Conservation (phyloP, 2,888 invertebrate genomes). For the Drymonia ruficornis region DNA sequence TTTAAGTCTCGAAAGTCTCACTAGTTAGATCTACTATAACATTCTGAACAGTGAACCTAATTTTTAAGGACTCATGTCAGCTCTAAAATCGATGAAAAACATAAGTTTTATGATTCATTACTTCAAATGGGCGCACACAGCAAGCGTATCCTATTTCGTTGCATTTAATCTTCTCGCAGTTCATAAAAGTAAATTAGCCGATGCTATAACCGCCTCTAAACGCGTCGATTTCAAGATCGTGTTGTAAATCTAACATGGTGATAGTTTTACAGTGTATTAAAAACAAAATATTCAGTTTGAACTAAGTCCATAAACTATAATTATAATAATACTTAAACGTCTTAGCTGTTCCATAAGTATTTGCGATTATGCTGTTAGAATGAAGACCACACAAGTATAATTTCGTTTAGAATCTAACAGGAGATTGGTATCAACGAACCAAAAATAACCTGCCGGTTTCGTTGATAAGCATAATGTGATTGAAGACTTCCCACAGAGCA, state of each 20-base stretch:
- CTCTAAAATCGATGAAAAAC: background rate
- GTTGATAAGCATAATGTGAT: conserved; percentile 17
- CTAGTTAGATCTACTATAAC: no score
- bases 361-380: background rate
- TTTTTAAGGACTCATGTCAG: no score
- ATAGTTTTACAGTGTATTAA: conserved; percentile 17
- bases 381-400: background rate
- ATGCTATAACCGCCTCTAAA: conserved; percentile 27
- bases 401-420: background rate
- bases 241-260: conserved; percentile 6
- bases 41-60: no score
- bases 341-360: background rate
- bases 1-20: no score
- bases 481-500: conserved; percentile 30
- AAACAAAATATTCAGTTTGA: conserved; percentile 18
- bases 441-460: conserved; percentile 9
- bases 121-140: conserved; percentile 15
- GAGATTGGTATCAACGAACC: no score
- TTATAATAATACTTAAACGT: background rate
- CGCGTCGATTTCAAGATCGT: conserved; percentile 19
- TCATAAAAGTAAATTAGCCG: conserved; percentile 59
- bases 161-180: conserved; percentile 44
- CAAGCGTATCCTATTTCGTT: conserved; percentile 44
- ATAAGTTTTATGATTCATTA: conserved; percentile 33
- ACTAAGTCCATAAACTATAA: conserved; percentile 13